These are phyloP conservation scores for Neotoma lepida DNA, from an alignment of 2,113 vertebrate genomes.

Conservation along the genomic window DNA sequence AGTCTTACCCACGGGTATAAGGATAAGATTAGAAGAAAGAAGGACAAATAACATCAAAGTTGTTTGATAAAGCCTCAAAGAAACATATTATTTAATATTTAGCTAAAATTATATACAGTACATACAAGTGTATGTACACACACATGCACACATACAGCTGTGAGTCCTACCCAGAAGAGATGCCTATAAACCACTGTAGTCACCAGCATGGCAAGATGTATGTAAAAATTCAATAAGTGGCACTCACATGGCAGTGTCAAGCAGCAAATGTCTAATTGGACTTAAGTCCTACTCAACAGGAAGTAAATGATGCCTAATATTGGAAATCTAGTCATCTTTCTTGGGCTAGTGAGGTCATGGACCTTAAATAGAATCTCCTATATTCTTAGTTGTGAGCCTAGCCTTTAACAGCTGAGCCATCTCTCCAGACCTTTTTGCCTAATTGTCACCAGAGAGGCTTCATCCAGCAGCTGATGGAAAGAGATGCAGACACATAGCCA, in stretches of 20 bases:
- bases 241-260: background rate
- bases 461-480: no score
- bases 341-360: background rate
- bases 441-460: no score
- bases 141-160: background rate
- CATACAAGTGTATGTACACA: background rate
- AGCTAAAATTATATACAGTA: background rate
- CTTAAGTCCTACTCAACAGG: background rate
- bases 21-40: no score
- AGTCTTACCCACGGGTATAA: no score
- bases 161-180: background rate
- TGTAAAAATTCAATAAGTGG: background rate
- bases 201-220: background rate
- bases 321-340: background rate
- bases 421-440: no score
- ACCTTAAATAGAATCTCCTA: no score
- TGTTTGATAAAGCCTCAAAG: background rate
- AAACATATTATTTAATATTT: background rate
- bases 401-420: no score
- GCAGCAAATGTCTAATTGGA: background rate
- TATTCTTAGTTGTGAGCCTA: no score
- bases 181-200: background rate
- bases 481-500: no score
- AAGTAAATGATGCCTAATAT: background rate
- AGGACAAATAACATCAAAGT: background rate